Evolutionary conservation across 2,797 vertebrate species (phyloP), one percentile per base, ranked within the genome.

Genomic region (Artibeus lituratus): DNA sequence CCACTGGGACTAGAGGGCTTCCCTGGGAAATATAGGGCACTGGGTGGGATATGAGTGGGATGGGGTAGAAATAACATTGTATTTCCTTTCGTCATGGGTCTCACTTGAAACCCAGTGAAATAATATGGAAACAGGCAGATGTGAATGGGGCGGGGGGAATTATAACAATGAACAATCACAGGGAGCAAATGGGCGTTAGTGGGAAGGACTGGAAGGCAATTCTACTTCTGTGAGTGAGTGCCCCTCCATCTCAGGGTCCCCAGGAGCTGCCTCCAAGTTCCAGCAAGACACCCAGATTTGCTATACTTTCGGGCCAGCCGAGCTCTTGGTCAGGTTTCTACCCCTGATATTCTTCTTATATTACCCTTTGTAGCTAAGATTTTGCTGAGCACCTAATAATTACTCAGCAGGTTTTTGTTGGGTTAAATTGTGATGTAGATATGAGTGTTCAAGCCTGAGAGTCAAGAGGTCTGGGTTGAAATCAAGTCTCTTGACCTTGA

Each of bases 401-500:
- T 37, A 47, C 29, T 35, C 26, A 16, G 29, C 35, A 67, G 55
- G 21, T 72, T 93, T 92, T 51, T 42, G 8, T 32, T 67, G 44
- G 53, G 70, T 44, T 49, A 55, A 87, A 55, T 72, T 92, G 85
- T 76, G 51, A 69, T 53, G 12, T 22, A 80, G 62, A 42, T 70
- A 14, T 29, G 62, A 69, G 76, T 5, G 4, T 32, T 87, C 55
- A 47, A 85, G 51, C 29, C 55, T 51, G 53, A 42, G n/a, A 93
- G 39, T 39, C 53, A 84, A 69, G 78, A 92, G 57, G 57, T 81
- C 39, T 95, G 57, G 24, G 10, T 19, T 65, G 24, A 39, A 87
- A 86, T 87, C 70, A 59, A 57, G 15, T 35, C 49, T 96, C 39
- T 89, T 97, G 92, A 77, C 88, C 62, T 85, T 94, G 67, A 72